These are phyloP conservation scores for Megalonaias nervosa DNA, from an alignment of 1,140 invertebrate species.

Conservation along the genomic window DNA sequence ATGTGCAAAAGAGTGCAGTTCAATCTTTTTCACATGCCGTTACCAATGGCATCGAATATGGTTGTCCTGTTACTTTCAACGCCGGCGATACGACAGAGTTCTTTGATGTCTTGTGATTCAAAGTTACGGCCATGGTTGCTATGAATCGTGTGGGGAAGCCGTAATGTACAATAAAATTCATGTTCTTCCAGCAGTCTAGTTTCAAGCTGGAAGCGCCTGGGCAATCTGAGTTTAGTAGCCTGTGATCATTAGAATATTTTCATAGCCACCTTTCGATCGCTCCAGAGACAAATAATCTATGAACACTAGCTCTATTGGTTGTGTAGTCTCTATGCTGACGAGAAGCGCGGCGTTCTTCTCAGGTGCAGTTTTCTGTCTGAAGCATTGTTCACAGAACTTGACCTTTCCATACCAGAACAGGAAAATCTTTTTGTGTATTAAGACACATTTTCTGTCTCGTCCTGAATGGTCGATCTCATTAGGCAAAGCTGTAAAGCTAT, in stretches of 20 bases:
- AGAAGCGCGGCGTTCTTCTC: conserved; percentile 4
- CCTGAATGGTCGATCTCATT: conserved; percentile 22
- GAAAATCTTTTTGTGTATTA: conserved; percentile 8
- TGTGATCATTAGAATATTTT: conserved; percentile 24
- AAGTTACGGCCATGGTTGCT: conserved; percentile 9
- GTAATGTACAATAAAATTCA: conserved; percentile 25
- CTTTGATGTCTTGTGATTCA: conserved; percentile 21
- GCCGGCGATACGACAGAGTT: conserved; percentile 19
- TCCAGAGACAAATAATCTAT: conserved; percentile 16
- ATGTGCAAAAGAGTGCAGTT: conserved; percentile 35
- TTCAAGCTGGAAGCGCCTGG: conserved; percentile 11
- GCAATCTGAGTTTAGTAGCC: conserved; percentile 20
- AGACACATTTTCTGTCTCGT: neutral
- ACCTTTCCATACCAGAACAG: conserved; percentile 31
- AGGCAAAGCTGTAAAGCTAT: conserved; percentile 24
- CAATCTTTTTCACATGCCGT: conserved; percentile 32
- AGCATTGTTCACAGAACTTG: conserved; percentile 4
- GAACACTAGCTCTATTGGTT: conserved; percentile 35
- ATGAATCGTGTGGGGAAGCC: conserved; percentile 3
- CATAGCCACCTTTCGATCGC: conserved; percentile 14
- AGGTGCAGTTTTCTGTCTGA: conserved; percentile 8
- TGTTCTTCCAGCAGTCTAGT: conserved; percentile 19
- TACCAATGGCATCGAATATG: conserved; percentile 30
- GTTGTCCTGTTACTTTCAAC: conserved; percentile 23
- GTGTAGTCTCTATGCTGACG: conserved; percentile 3